Conservation (phyloP, 2,113 vertebrate species). For the Perca flavescens region DNA sequence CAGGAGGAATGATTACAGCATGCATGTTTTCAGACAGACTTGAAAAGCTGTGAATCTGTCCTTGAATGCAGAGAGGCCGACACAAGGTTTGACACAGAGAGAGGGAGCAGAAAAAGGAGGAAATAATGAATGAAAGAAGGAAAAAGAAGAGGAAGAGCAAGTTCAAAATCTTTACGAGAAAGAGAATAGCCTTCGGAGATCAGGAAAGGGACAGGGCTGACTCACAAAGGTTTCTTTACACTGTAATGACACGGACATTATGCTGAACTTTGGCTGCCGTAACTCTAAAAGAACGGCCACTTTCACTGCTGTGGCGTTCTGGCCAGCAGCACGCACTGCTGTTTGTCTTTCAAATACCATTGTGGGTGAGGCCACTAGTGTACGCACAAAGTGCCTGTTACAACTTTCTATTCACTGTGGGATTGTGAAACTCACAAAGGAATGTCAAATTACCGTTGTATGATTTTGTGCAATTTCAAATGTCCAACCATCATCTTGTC, state of each 20-base stretch:
- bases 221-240: conserved; percentile 67
- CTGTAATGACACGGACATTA: conserved; percentile 77
- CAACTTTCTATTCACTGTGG: conserved; percentile 74
- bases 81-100: background rate
- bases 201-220: conserved; percentile 38
- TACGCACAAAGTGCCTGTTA: conserved; percentile 69
- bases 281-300: conserved; percentile 65
- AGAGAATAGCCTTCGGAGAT: conserved; percentile 32
- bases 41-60: background rate
- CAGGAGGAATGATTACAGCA: background rate
- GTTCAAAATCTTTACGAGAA: conserved; percentile 35
- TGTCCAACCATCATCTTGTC: conserved; percentile 42
- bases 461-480: conserved; percentile 62
- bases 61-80: background rate
- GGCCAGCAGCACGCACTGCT: conserved; percentile 67
- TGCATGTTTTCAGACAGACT: background rate
- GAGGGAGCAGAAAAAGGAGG: background rate
- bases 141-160: conserved; percentile 2
- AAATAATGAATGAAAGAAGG: background rate
- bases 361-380: conserved; percentile 73
- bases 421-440: conserved; percentile 72
- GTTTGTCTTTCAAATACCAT: conserved; percentile 78
- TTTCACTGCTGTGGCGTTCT: conserved; percentile 60
- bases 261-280: conserved; percentile 68
- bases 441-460: conserved; percentile 65